Evolutionary conservation across 64 coral and sea anemone genomes (phyloP), one percentile per base, ranked within the genome.

Genomic region (Pachyseris speciosa): DNA sequence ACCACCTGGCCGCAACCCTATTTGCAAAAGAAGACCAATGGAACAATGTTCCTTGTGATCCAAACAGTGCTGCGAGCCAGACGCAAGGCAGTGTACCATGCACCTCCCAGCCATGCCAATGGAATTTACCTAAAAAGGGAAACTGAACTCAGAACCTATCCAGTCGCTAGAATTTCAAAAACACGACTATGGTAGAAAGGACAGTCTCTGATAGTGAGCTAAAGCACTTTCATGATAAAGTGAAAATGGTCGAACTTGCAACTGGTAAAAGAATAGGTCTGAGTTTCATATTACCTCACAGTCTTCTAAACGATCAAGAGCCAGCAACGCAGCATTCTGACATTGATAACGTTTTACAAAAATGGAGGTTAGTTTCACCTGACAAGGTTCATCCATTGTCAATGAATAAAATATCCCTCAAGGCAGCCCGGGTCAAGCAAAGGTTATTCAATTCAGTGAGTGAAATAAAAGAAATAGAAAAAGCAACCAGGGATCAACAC

Each of bases 41-140:
- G 61, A 65, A 9, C 61, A 65, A 69, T 69, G 32, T 38, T 12
- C 12, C 31, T 37, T 3, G 16, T 34, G 45, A 83, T 55, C 42
- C 64, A 70, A 37, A 84, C 43, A 57, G 32, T 67, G 37, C 74
- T 67, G 50, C 20, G 26, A 68, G 43, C 55, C 30, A 64, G 64
- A 2, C 42, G 55, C 16, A 78, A 91, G 47, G 42, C 47, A 40
- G 20, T 91, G 17, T 30, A 33, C 26, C 83, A 13, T 93, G 91
- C 36, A 87, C 91, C 17, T 93, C 91, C 10, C 38, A 88, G 31
- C 85, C 85, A 94, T 94, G 92, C 28, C 57, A 84, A 36, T 94
- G 75, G 76, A 94, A 83, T 39, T 43, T 94, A 22, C 85, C 85
- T 5, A 42, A 19, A 92, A 86, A 59, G 4, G 75, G 42, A 92